Percentiles rank a stretch among this genome's conserved stretches.
phyloP scores from a whole-genome alignment of 1,140 invertebrate species.

The Nymphalis io region DNA sequence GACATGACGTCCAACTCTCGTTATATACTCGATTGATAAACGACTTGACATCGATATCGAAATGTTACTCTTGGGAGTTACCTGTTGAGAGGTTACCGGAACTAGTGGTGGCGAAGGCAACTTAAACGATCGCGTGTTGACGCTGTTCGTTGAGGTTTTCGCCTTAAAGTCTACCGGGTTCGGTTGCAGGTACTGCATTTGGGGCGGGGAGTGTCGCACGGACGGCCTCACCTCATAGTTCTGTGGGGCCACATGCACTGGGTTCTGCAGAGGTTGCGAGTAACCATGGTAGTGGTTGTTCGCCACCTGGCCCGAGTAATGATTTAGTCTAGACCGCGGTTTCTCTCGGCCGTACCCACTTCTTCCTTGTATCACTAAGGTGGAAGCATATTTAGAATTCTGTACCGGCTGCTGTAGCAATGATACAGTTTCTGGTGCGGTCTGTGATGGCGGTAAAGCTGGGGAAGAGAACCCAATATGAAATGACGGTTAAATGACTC shows the following conservation, averaged over 20 bases:
- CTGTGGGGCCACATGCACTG: slow-evolving; percentile 35
- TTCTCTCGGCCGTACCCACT: slow-evolving; percentile 61
- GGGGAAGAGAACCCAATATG: slow-evolving; percentile 9
- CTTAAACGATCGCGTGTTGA: slow-evolving; percentile 62
- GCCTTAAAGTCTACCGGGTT: slow-evolving; percentile 58
- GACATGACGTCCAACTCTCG: background rate
- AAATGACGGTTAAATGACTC: background rate
- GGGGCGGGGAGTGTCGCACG: slow-evolving; percentile 46
- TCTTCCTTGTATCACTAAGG: slow-evolving; percentile 60
- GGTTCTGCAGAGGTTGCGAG: slow-evolving; percentile 45
- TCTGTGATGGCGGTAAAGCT: slow-evolving; percentile 68
- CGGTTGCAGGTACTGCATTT: slow-evolving; percentile 64
- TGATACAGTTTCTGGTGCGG: slow-evolving; percentile 71
- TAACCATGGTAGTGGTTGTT: slow-evolving; percentile 62
- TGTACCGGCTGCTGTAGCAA: slow-evolving; percentile 69
- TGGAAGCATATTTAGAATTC: slow-evolving; percentile 64
- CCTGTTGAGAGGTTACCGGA: slow-evolving; percentile 58
- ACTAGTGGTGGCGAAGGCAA: slow-evolving; percentile 67
- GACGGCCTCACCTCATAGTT: slow-evolving; percentile 45
- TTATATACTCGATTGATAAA: background rate
- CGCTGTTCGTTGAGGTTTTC: slow-evolving; percentile 41
- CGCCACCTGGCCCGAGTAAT: slow-evolving; percentile 52
- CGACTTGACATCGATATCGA: background rate
- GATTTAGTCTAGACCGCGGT: slow-evolving; percentile 53
- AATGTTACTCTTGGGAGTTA: slow-evolving; percentile 24